A percentile compares a stretch with the other conserved stretches of the same genome.
These are phyloP conservation scores for Prosopocoilus inquinatus DNA, from an alignment of 2,888 invertebrate genomes.

Conservation along the genomic window DNA sequence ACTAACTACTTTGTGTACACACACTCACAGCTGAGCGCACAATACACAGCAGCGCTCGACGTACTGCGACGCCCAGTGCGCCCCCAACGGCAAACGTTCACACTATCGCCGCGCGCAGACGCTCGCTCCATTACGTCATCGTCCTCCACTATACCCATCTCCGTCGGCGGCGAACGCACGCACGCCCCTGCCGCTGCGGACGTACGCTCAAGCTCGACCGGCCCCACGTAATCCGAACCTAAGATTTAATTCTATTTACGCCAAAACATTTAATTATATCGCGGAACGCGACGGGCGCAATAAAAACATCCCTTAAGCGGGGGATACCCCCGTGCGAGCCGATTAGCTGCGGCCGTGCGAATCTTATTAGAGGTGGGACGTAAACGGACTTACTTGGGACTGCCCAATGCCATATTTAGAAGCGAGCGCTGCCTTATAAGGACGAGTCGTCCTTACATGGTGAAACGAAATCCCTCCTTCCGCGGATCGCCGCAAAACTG, in stretches of 20 bases:
- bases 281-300: background rate
- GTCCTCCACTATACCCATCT: conserved; percentile 35
- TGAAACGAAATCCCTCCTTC: conserved; percentile 75
- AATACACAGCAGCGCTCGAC: conserved; percentile 38
- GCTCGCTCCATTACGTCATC: conserved; percentile 34
- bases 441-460: conserved; percentile 78
- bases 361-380: conserved; percentile 45
- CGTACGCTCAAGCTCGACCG: conserved; percentile 5
- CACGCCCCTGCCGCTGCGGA: conserved; percentile 24
- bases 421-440: conserved; percentile 78
- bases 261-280: conserved; percentile 16
- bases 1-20: conserved; percentile 32
- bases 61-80: conserved; percentile 52
- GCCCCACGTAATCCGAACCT: conserved; percentile 39
- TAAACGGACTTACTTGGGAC: conserved; percentile 55
- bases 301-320: conserved; percentile 10
- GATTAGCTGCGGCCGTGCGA: conserved; percentile 28
- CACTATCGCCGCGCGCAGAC: conserved; percentile 42
- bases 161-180: conserved; percentile 24
- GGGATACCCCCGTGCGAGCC: conserved; percentile 14
- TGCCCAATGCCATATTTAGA: conserved; percentile 82
- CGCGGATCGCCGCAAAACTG: conserved; percentile 23
- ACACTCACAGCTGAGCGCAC: conserved; percentile 48
- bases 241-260: conserved; percentile 39
- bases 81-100: conserved; percentile 44